Conservation (phyloP, 2,888 invertebrate species). For the Drosophila koepferae region DNA sequence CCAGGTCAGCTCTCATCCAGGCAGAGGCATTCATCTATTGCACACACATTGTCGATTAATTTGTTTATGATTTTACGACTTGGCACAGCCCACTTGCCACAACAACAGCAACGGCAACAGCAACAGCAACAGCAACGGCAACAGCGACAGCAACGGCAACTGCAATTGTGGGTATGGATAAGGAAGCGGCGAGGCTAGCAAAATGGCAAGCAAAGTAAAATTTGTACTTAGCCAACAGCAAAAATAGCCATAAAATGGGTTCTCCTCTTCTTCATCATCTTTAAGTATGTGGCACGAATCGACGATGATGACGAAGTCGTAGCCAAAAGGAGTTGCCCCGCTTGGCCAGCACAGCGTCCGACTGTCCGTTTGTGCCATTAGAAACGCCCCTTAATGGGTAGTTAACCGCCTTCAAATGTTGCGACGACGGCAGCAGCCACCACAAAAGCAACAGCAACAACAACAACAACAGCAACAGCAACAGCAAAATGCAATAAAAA, state of each 20-base stretch:
- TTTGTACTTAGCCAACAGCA: conserved; percentile 70
- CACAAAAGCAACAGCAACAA: conserved; percentile 13
- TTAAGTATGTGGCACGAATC: conserved; percentile 72
- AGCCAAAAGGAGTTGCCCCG: conserved; percentile 53
- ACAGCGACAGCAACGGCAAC: neutral
- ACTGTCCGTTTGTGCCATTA: conserved; percentile 68
- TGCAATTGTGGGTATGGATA: conserved; percentile 32
- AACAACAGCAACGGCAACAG: too few relatives aligned
- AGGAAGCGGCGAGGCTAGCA: conserved; percentile 5
- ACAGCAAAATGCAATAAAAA: conserved; percentile 73
- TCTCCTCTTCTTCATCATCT: conserved; percentile 50
- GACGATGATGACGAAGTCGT: conserved; percentile 41
- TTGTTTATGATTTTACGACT: conserved; percentile 79
- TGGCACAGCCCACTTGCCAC: conserved; percentile 52
- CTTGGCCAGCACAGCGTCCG: conserved; percentile 6
- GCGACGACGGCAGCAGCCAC: conserved; percentile 43
- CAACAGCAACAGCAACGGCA: neutral
- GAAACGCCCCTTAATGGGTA: conserved; percentile 81
- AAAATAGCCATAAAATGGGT: conserved; percentile 73
- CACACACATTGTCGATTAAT: conserved; percentile 65
- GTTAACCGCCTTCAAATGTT: conserved; percentile 79
- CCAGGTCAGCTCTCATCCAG: conserved; percentile 37
- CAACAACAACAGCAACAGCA: conserved; percentile 24
- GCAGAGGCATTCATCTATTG: conserved; percentile 18
- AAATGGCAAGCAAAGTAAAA: conserved; percentile 51